Base-by-base conservation (phyloP, 2,888 invertebrate genomes). In the Autographa pulchrina region DNA sequence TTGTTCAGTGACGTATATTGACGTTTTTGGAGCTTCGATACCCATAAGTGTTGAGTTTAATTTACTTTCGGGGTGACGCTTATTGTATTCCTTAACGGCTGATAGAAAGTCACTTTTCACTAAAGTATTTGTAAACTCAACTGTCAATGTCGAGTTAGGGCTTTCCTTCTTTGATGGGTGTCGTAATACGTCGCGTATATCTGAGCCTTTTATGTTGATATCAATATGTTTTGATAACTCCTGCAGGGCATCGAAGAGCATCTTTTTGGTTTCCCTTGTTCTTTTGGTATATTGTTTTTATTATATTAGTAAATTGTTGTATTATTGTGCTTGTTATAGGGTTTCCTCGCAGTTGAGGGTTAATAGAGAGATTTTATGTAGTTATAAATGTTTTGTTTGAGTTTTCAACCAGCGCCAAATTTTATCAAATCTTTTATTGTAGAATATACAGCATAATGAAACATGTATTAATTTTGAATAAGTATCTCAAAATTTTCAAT, bases 41-140 rank as follows among this genome's bases (percentile, higher is more conserved):
- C 61, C 61, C 32, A 64, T 11, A 16, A 35, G 32, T 4, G 14
- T 38, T 0, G 64, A 54, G 13, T 56, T 64, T 13, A 64, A n/a
- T 9, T 64, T 64, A 13, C 18, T 31, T 8, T 54, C 9, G 11
- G 64, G 35, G 13, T 56, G n/a, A 1, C 5, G 9, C 18, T 64
- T 64, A 54, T 64, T 64, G 20, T 56, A 38, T 4, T 56, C 14
- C 31, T 56, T 64, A n/a, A 56, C 64, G n/a, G 64, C 52, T 7
- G 35, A 5, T 20, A 64, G 38, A 56, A 64, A 64, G 2, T 64
- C 54, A 18, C 35, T 64, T 20, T 64, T 54, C 2, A 38, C n/a
- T 13, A 64, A 18, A 7, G 64, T 64, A 13, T 64, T 64, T 5
- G 64, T 35, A n/a, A 64, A 64, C 13, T 64, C 64, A 13, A 64